Base-by-base conservation (phyloP, 2,888 invertebrate genomes). In the Phyto melanocephala region DNA sequence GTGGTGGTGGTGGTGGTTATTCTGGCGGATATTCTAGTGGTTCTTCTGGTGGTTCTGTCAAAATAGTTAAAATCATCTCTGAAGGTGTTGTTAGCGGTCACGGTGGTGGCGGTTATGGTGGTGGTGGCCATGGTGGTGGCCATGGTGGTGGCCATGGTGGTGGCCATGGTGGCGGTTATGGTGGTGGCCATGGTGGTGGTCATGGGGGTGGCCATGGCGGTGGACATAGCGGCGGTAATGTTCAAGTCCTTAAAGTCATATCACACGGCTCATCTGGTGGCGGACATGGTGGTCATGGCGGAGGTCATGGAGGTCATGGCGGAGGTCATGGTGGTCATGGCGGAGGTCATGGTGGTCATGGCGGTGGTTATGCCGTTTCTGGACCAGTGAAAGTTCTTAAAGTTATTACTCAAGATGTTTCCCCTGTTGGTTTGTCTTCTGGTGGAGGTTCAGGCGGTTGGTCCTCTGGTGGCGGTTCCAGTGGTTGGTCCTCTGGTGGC, bases 1-100 rank as follows among this genome's bases (percentile, higher is more conserved):
- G 65, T 15, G 83, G 67, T 4, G 70, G 74, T 8, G 72, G 81
- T 15, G 75, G 76, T 33, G 76, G 37, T 22, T 76, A 72, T 10
- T 58, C 58, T 37, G 77, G 77, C 24, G 56, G 76, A 2, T 54
- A 67, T 24, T 76, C 77, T 3, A 72, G 71, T 5, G 80, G 80
- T 5, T 22, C 40, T 0, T 47, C 35, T 20, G 80, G 70, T 8
- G 80, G 71, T 2, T 40, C 58, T n/a, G 71, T 80, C 17, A 80
- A 80, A 60, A 52, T 84, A n/a, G 71, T 84, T 20, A 85, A 85
- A 35, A 60, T 85, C 20, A 79, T 83, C 5, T 68, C 62, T 22
- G 76, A 79, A 24, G 76, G 42, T 24, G 81, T 71, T 10, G 63
- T 52, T 37, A 76, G 75, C 11, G 72, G 77, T 15, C 71, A 71